A percentile compares a stretch with the other conserved stretches of the same genome.
phyloP scores from a whole-genome alignment of 2,113 vertebrate species.

The Pao palembangensis region DNA sequence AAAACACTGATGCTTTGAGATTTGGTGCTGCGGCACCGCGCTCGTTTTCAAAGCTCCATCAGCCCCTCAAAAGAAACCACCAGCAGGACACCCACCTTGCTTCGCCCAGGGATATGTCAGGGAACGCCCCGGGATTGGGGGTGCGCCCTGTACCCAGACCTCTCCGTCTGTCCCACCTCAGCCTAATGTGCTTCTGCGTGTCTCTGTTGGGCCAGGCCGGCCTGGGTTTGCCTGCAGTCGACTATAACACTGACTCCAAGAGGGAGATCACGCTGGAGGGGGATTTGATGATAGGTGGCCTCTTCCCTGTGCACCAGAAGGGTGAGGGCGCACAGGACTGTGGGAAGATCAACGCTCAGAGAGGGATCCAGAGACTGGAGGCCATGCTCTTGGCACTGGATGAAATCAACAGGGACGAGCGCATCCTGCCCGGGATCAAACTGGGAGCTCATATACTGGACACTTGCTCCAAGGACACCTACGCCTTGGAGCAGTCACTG shows the following conservation, averaged over 20 bases:
- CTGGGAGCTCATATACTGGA: conserved; percentile 94
- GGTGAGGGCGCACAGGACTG: conserved; percentile 87
- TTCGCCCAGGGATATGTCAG: conserved; percentile 65
- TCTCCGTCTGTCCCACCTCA: conserved; percentile 51
- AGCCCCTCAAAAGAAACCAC: conserved; percentile 23
- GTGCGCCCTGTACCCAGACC: conserved; percentile 57
- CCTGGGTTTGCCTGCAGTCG: conserved; percentile 62
- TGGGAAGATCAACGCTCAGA: conserved; percentile 92
- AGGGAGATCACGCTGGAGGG: conserved; percentile 90
- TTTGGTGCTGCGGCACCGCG: conserved; percentile 38
- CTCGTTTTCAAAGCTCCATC: conserved; percentile 19
- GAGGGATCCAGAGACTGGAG: conserved; percentile 95
- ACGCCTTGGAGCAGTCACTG: conserved; percentile 94
- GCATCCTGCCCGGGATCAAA: conserved; percentile 85
- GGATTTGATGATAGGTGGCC: conserved; percentile 92
- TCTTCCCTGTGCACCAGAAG: conserved; percentile 96
- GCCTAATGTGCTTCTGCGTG: conserved; percentile 53
- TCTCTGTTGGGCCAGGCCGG: conserved; percentile 52
- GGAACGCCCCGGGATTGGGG: conserved; percentile 56
- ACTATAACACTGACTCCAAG: conserved; percentile 75
- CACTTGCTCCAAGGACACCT: conserved; percentile 97
- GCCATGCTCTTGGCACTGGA: conserved; percentile 97
- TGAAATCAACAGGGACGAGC: conserved; percentile 87
- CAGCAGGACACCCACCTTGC: conserved; percentile 39
- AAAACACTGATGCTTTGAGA: conserved; percentile 59